Base-by-base conservation (phyloP, 2,888 invertebrate species). In the Hydriomena furcata region DNA sequence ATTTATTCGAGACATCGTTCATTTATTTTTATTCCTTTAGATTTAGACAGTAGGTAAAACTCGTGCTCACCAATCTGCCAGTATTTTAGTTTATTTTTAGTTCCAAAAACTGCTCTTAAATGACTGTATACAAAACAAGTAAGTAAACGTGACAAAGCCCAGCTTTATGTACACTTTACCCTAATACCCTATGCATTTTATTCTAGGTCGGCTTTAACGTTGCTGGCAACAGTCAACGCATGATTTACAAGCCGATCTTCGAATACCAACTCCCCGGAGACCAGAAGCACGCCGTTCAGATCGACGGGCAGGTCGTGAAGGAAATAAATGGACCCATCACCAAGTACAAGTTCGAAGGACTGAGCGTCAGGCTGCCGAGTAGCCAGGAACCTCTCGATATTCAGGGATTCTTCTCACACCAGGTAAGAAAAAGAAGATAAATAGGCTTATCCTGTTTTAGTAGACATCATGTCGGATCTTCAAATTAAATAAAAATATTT, bases 231-330 rank as follows among this genome's bases (percentile, higher is more conserved):
- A 92, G 85, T 0, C 78, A 75, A 34, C 89, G 89, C 42, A 73
- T 77, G 17, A 82, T 92, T 7, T 95, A 93, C 74, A 93, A 91
- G 55, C 96, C 96, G 0, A 68, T 96, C 0, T 81, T 95, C 20
- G 93, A 94, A 63, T 94, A 93, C 73, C 91, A 91, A 61, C 68
- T 92, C 0, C 91, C 91, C 23, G 73, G 73, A 5, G 63, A 76
- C 8, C 91, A 91, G 30, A 84, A 67, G 8, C 89, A 91, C 50
- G 73, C 68, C 12, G 83, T 93, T 25, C 88, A 87, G 7, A 83
- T 94, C 0, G 91, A 93, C 28, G 94, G 90, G 7, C 79, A 88
- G 64, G 65, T 89, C 3, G 61, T 82, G 8, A 76, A 72, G 44
- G 83, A 84, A 60, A 49, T 53, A 0, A 68, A 69, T n/a, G 76